These are phyloP conservation scores for Drosophila vallismaia DNA, from an alignment of 2,888 invertebrate genomes.

Conservation along the genomic window DNA sequence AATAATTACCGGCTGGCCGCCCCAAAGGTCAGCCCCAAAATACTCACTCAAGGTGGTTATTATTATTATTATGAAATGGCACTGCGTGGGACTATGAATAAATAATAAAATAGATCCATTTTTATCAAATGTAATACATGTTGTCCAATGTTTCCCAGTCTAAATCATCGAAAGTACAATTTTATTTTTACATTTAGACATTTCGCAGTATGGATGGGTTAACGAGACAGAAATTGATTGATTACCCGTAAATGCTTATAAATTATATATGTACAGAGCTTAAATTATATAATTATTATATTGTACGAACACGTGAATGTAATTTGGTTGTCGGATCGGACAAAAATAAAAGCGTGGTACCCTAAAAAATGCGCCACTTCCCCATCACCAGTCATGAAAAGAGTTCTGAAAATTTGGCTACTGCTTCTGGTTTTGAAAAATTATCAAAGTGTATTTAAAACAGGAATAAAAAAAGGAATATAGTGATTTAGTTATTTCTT, in stretches of 20 bases:
- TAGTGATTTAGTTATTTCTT: background rate
- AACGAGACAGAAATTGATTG: constrained; percentile 22
- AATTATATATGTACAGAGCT: background rate
- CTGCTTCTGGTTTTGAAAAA: background rate
- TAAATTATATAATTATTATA: constrained; percentile 12
- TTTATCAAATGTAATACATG: constrained; percentile 2
- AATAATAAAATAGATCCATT: constrained; percentile 2
- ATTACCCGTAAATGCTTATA: constrained; percentile 20
- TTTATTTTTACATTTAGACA: background rate
- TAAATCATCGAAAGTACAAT: background rate
- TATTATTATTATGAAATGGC: background rate
- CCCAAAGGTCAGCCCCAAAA: constrained; percentile 28
- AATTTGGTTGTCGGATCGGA: constrained; percentile 5
- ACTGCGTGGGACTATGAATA: constrained; percentile 13
- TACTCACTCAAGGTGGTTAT: constrained; percentile 18
- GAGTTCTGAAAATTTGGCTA: constrained; percentile 10
- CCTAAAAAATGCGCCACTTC: background rate
- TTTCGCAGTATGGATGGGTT: constrained; percentile 8
- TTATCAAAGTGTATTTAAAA: constrained; percentile 5
- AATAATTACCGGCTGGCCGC: constrained; percentile 19
- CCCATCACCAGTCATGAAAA: constrained; percentile 11
- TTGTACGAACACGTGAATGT: background rate
- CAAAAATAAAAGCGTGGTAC: background rate
- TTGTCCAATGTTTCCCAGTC: background rate
- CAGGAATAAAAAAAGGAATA: too few species aligned